Conservation (phyloP, 2,888 invertebrate species). For the Caenorhabditis doughertyi region DNA sequence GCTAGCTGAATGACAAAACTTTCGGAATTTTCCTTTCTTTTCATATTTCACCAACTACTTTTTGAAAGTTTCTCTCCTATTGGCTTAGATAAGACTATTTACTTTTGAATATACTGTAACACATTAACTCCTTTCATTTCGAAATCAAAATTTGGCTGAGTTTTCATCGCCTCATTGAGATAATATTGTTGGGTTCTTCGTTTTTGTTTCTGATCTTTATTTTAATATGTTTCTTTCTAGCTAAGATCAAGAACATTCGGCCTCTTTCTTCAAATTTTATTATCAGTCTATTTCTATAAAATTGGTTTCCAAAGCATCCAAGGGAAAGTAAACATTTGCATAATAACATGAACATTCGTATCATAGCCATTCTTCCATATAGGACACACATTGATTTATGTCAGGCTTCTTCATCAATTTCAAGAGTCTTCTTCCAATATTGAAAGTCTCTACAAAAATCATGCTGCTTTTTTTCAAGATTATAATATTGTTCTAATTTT, state of each 20-base stretch:
- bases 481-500: no score
- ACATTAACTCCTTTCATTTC: no score
- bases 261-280: no score
- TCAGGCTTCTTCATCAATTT: neutral
- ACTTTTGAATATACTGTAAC: neutral
- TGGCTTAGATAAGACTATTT: neutral
- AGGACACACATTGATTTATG: slow-evolving; percentile 36
- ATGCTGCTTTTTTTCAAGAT: no score
- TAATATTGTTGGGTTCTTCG: no score
- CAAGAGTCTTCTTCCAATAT: no score
- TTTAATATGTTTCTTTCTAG: no score
- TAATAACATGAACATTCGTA: slow-evolving; percentile 18
- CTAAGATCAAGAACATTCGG: no score
- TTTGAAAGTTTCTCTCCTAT: neutral
- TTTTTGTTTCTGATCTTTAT: no score
- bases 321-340: slow-evolving; percentile 26
- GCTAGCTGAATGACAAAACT: slow-evolving; percentile 7
- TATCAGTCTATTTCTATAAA: neutral
- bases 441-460: no score
- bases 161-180: no score
- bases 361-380: neutral
- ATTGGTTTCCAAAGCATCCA: neutral
- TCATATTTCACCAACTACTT: neutral
- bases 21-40: slow-evolving; percentile 10
- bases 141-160: no score